These are phyloP conservation scores for Lycaon pictus DNA, from an alignment of 2,113 vertebrate genomes.

Conservation along the genomic window DNA sequence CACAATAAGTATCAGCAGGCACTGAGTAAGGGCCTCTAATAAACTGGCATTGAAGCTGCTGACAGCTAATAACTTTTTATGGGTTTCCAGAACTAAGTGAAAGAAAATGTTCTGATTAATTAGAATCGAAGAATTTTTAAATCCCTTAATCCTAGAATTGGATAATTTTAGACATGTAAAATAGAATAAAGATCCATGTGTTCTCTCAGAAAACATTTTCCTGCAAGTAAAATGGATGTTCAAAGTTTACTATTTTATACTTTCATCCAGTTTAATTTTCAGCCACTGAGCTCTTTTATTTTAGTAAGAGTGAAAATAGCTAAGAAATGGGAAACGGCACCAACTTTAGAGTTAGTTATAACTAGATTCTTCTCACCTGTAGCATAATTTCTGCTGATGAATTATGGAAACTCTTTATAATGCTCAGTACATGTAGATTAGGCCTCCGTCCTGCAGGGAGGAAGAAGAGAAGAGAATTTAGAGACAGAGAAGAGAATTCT, in stretches of 20 bases:
- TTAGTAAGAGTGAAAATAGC: conserved; percentile 23
- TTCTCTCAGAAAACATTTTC: conserved; percentile 47
- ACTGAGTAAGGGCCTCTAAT: conserved; percentile 82
- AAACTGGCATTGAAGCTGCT: conserved; percentile 83
- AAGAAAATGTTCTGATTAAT: conserved; percentile 87
- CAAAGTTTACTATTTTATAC: conserved; percentile 13
- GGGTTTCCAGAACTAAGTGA: conserved; percentile 82
- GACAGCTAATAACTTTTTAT: conserved; percentile 84
- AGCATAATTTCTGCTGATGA: conserved; percentile 15
- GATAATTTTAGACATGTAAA: conserved; percentile 57
- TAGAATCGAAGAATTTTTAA: conserved; percentile 75
- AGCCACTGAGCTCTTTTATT: conserved; percentile 18
- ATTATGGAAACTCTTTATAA: background rate
- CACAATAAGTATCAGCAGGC: conserved; percentile 85
- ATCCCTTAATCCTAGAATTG: conserved; percentile 53
- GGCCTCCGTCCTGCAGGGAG: background rate
- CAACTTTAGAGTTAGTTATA: conserved; percentile 26
- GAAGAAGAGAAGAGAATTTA: no score
- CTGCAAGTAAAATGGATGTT: conserved; percentile 47
- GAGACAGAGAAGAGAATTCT: no score
- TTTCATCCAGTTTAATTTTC: conserved; percentile 51
- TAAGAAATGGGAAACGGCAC: background rate
- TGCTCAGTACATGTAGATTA: background rate
- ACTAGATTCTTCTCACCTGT: conserved; percentile 12
- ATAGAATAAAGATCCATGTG: conserved; percentile 31